Evolutionary conservation across 2,888 invertebrate species (phyloP), one percentile per base, ranked within the genome.

Genomic region (Rhamphomyia laevipes): DNA sequence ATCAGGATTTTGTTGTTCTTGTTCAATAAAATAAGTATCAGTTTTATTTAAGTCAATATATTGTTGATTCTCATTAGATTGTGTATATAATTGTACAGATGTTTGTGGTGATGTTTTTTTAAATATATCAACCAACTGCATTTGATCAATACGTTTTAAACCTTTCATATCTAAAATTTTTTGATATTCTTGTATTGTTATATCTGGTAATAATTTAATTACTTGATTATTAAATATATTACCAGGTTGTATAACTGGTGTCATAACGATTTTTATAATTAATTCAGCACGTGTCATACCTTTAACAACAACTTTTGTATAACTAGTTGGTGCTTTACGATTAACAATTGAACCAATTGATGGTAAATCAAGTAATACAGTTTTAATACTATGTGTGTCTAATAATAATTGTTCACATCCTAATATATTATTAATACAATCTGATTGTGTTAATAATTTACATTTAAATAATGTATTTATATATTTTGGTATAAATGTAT

Each of bases 231-330:
- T 86, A 62, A 96, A 87, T 1, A 83, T 82, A 42, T 84, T 82
- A 0, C 82, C 71, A 17, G 84, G 81, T 56, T 92, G 89, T 16
- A 86, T 74, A 4, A 66, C 66, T 0, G 94, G 92, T 1, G 94
- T 87, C 96, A 97, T 96, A 0, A 96, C 93, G 30, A 97, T 78
- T 74, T 99, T 99, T n/a, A 99, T 73, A 37, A 99, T 88, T 92
- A 97, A 95, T 70, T 99, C 99, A 0, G 96, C 96, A 63, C 91
- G 90, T 0, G 91, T 92, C 94, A 99, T 96, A 33, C 95, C 72
- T 84, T 76, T 77, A 9, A 75, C 73, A 0, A 77, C 77, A 5
- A 84, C 84, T 64, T 86, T 86, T 0, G 84, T 82, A 55, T 83
- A 93, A 53, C 89, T 87, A 0, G 90, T 85, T 0, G 95, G 95